These are phyloP conservation scores for Euspilapteryx auroguttella DNA, from an alignment of 2,888 invertebrate genomes.

Conservation along the genomic window DNA sequence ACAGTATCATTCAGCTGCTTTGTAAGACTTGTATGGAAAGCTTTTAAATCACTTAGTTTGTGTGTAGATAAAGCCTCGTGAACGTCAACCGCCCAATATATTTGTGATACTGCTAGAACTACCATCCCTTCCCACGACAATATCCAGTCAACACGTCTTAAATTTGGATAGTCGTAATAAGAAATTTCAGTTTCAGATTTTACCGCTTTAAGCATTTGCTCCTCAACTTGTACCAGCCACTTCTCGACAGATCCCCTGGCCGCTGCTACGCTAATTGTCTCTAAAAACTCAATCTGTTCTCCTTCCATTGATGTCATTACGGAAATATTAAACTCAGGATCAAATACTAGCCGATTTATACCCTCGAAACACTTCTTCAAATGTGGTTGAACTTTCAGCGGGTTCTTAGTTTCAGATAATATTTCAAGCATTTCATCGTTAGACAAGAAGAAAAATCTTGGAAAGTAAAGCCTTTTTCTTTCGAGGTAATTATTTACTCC, in stretches of 20 bases:
- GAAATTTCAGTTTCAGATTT: slow-evolving; percentile 69
- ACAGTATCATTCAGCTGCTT: slow-evolving; percentile 75
- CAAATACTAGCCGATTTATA: slow-evolving; percentile 74
- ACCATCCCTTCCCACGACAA: slow-evolving; percentile 82
- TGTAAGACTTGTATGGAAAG: slow-evolving; percentile 57
- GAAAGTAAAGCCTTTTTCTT: slow-evolving; percentile 81
- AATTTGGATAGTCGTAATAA: slow-evolving; percentile 63
- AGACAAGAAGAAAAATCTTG: slow-evolving; percentile 87
- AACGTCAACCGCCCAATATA: slow-evolving; percentile 82
- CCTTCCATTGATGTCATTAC: slow-evolving; percentile 78
- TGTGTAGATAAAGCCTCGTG: slow-evolving; percentile 67
- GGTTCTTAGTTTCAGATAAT: slow-evolving; percentile 86
- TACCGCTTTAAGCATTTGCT: slow-evolving; percentile 76
- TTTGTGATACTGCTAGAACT: slow-evolving; percentile 75
- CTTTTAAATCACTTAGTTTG: slow-evolving; percentile 54
- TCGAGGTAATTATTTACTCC: slow-evolving; percentile 83
- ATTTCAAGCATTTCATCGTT: slow-evolving; percentile 91
- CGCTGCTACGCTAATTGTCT: slow-evolving; percentile 67
- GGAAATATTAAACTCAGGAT: slow-evolving; percentile 69
- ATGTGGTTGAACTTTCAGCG: slow-evolving; percentile 81
- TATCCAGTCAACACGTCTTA: slow-evolving; percentile 70
- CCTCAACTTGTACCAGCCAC: slow-evolving; percentile 83
- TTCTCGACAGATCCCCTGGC: slow-evolving; percentile 84
- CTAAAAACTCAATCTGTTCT: slow-evolving; percentile 68
- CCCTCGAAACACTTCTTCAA: slow-evolving; percentile 88